Conservation (phyloP, 2,888 invertebrate genomes). For the Spialia ferax region DNA sequence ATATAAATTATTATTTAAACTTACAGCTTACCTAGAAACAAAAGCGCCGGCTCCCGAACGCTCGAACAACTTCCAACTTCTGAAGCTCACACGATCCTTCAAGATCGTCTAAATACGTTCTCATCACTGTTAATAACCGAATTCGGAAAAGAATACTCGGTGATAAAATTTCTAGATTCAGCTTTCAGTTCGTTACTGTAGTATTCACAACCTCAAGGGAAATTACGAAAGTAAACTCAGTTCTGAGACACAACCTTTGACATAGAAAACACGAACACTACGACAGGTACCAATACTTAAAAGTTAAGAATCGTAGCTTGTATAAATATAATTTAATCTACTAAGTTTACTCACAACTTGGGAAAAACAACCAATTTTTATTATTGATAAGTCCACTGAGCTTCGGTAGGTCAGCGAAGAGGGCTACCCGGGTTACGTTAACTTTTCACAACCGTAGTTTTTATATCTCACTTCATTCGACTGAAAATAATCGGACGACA, state of each 20-base stretch:
- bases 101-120: conserved; percentile 60
- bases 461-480: conserved; percentile 56
- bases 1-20: neutral
- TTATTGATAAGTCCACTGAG: conserved; percentile 57
- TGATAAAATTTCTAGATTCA: conserved; percentile 69
- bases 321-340: conserved; percentile 68
- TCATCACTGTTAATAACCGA: conserved; percentile 60
- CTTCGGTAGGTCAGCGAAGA: conserved; percentile 57
- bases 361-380: conserved; percentile 72
- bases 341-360: conserved; percentile 78
- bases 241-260: conserved; percentile 64
- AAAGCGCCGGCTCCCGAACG: conserved; percentile 5
- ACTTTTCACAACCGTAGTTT: conserved; percentile 77
- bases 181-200: conserved; percentile 69
- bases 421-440: conserved; percentile 55
- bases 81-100: conserved; percentile 45
- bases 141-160: conserved; percentile 60
- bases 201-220: conserved; percentile 81
- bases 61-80: conserved; percentile 1
- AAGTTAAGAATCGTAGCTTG: conserved; percentile 56
- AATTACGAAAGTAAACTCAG: conserved; percentile 67
- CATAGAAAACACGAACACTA: conserved; percentile 61
- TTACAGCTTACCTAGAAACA: conserved; percentile 32
- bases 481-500: conserved; percentile 44
- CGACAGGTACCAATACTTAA: conserved; percentile 60